Evolutionary conservation across 2,888 invertebrate species (phyloP).

Genomic region (Lymantria monacha): DNA sequence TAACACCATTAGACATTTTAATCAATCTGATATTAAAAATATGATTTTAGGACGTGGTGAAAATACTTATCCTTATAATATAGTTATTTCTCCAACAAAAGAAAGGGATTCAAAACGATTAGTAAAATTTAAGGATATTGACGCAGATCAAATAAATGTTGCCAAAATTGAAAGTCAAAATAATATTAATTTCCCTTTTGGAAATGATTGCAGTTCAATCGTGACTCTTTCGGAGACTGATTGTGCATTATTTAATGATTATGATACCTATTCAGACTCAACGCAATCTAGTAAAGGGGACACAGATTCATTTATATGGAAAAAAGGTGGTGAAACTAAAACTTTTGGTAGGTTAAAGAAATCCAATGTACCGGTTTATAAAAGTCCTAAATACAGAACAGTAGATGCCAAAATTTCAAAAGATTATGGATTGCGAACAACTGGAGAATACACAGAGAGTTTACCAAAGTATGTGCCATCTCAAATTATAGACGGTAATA

Average conservation of each 20-base stretch:
- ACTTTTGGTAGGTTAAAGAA: conserved; percentile 31
- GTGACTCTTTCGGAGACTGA: conserved; percentile 27
- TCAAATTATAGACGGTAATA: conserved; percentile 28
- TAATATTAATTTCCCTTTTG: conserved; percentile 1
- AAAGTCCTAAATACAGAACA: conserved; percentile 42
- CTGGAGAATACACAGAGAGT: conserved; percentile 9
- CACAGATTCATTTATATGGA: conserved; percentile 57
- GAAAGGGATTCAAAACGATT: conserved; percentile 54
- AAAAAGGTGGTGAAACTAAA: conserved; percentile 26
- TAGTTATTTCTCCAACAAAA: conserved; percentile 64
- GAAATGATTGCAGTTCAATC: conserved; percentile 22
- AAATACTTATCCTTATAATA: conserved; percentile 70
- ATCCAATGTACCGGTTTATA: conserved; percentile 48
- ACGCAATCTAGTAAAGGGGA: conserved; percentile 54
- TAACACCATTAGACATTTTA: conserved; percentile 32
- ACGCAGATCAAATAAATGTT: conserved; percentile 19
- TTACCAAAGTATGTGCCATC: conserved; percentile 23
- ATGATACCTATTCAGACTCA: conserved; percentile 46
- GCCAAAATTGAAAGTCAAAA: conserved; percentile 27
- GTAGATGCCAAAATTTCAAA: conserved; percentile 44
- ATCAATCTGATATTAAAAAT: conserved; percentile 55
- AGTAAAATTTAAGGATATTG: conserved; percentile 58
- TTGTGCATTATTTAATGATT: conserved; percentile 20
- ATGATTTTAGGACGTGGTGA: conserved; percentile 67
- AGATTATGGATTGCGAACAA: conserved; percentile 44